phyloP scores from a whole-genome alignment of 2,797 vertebrate species.

The Heteromormyrus szaboi region DNA sequence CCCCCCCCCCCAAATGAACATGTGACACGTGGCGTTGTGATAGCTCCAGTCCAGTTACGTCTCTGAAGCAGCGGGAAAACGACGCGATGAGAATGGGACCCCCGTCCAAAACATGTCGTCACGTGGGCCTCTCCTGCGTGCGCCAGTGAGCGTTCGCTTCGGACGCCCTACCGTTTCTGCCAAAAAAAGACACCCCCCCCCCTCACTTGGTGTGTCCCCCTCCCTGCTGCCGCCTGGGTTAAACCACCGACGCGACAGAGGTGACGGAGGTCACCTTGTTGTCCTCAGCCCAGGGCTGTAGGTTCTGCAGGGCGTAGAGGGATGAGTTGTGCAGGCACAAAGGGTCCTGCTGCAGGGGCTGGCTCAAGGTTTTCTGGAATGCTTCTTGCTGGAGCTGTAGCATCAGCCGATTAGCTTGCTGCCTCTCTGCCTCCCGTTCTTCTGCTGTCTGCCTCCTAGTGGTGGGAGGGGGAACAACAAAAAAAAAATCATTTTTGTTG shows the following conservation, averaged over 20 bases:
- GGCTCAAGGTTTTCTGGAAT: conserved; percentile 85
- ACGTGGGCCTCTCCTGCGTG: not conserved
- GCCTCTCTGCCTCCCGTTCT: conserved; percentile 90
- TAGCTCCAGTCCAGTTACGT: conserved; percentile 15
- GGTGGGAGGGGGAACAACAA: conserved; percentile 18
- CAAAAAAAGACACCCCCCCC: not conserved
- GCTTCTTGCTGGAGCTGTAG: conserved; percentile 95
- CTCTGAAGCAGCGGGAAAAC: conserved; percentile 1
- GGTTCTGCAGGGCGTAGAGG: conserved; percentile 93
- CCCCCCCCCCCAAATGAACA: not conserved
- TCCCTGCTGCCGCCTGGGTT: conserved; percentile 32
- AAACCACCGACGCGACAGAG: conserved; percentile 68
- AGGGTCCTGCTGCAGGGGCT: conserved; percentile 85
- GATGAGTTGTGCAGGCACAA: conserved; percentile 97
- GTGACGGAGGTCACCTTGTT: conserved; percentile 84
- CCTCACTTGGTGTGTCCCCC: not conserved
- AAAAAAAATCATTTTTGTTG: not conserved
- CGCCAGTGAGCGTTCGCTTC: not conserved
- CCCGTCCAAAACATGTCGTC: not conserved
- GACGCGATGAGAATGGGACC: not conserved
- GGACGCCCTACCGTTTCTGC: not conserved
- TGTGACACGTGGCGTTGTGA: not conserved
- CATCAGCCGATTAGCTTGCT: conserved; percentile 92
- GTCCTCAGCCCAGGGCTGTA: conserved; percentile 96
- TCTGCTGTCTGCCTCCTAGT: conserved; percentile 93